A percentile compares a stretch with the other conserved stretches of the same genome.
Evolutionary conservation across 2,797 vertebrate species (phyloP).

Genomic region (Argya squamiceps): DNA sequence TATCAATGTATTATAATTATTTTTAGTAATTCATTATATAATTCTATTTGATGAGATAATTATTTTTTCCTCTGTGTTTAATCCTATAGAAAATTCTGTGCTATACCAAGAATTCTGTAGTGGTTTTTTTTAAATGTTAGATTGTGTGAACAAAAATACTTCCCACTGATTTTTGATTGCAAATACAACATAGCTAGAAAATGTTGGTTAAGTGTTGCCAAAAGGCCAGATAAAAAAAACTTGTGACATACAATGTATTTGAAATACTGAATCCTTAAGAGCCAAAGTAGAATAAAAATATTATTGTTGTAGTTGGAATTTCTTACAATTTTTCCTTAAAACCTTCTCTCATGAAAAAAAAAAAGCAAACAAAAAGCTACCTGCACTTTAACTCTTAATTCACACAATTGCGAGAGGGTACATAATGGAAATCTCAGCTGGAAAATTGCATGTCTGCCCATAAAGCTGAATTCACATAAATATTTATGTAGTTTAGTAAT

Average conservation of each 20-base stretch:
- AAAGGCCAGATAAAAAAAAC: neutral
- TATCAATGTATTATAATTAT: no score
- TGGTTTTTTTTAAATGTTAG: neutral
- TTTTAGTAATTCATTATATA: no score
- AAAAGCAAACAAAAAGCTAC: neutral
- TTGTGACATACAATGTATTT: neutral
- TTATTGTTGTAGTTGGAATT: neutral
- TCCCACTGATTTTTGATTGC: neutral
- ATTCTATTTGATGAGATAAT: no score
- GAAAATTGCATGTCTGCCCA: neutral
- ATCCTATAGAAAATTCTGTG: neutral
- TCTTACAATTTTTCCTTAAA: neutral
- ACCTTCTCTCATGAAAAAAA: neutral
- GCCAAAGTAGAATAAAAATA: neutral
- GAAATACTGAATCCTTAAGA: neutral
- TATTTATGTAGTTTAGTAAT: neutral
- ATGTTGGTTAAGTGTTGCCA: neutral
- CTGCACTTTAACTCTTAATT: neutral
- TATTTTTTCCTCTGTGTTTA: neutral
- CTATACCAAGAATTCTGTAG: neutral
- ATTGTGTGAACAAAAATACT: neutral
- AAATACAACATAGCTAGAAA: neutral
- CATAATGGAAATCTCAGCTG: neutral
- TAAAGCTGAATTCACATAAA: neutral
- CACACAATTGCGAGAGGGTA: neutral